Percentiles rank a stretch among this genome's conserved stretches.
phyloP scores from a whole-genome alignment of 1,140 invertebrate species.

The Saccostrea glomerata region DNA sequence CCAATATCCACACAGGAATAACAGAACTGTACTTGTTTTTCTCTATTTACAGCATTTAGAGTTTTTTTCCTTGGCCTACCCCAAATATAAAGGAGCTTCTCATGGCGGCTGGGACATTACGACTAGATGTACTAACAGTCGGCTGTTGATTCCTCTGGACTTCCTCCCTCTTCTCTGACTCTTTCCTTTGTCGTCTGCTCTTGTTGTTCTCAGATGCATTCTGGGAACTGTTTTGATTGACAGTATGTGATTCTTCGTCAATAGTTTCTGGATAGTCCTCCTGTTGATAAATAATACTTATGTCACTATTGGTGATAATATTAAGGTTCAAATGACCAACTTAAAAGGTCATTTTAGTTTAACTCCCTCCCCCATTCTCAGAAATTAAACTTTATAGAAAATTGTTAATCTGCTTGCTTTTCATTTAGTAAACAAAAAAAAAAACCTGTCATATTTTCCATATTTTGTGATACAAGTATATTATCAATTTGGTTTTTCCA shows the following conservation, averaged over 20 bases:
- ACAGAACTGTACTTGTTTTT: too few species aligned
- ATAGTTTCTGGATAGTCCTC: conserved; percentile 40
- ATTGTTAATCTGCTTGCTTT: too few species aligned
- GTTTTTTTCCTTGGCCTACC: conserved; percentile 58
- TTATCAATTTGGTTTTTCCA: too few species aligned
- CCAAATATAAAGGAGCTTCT: conserved; percentile 74
- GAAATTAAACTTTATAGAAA: too few species aligned
- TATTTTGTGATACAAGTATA: too few species aligned
- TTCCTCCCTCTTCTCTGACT: conserved; percentile 12
- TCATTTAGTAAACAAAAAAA: too few species aligned
- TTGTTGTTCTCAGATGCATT: conserved; percentile 15
- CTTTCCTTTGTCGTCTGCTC: conserved; percentile 2
- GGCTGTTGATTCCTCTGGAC: conserved; percentile 27
- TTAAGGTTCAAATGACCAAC: not conserved
- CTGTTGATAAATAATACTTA: not conserved
- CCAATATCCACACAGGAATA: too few species aligned
- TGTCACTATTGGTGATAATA: not conserved
- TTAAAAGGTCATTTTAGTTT: too few species aligned
- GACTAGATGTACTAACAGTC: not conserved
- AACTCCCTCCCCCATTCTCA: too few species aligned
- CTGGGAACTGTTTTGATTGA: conserved; percentile 34
- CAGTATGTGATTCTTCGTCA: conserved; percentile 33
- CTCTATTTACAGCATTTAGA: too few species aligned
- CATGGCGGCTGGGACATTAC: conserved; percentile 69
- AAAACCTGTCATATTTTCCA: too few species aligned